phyloP scores from a whole-genome alignment of 2,888 invertebrate genomes.

The Drosophila rubida region DNA sequence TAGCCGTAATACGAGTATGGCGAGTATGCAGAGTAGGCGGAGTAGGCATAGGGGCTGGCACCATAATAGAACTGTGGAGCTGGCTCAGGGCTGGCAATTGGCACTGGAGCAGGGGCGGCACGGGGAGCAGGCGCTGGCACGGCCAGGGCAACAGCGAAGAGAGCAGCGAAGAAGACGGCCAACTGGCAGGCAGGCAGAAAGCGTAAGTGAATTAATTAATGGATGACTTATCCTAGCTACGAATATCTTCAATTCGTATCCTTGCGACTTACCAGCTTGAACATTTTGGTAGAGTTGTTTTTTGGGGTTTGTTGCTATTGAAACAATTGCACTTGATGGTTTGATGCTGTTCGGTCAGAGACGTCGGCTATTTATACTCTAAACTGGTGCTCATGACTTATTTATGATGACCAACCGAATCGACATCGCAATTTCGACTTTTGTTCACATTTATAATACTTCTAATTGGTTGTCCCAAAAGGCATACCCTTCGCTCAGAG shows the following conservation, averaged over 20 bases:
- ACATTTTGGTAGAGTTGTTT: constrained; percentile 71
- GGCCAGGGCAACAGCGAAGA: constrained; percentile 78
- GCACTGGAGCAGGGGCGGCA: constrained; percentile 69
- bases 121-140: constrained; percentile 73
- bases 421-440: constrained; percentile 14
- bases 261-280: constrained; percentile 75
- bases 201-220: background rate
- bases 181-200: constrained; percentile 48
- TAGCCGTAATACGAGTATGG: constrained; percentile 82
- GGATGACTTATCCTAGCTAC: background rate
- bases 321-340: constrained; percentile 54
- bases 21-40: constrained; percentile 73
- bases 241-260: constrained; percentile 2
- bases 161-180: constrained; percentile 75
- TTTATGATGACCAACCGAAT: constrained; percentile 50
- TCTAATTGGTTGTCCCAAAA: constrained; percentile 28
- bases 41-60: constrained; percentile 77
- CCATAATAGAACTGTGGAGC: constrained; percentile 79
- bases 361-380: constrained; percentile 65
- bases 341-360: constrained; percentile 56
- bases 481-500: background rate
- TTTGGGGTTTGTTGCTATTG: constrained; percentile 44
- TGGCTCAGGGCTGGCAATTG: constrained; percentile 73
- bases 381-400: constrained; percentile 61
- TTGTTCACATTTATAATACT: constrained; percentile 42